Base-by-base conservation (phyloP, 2,888 invertebrate genomes). In the Mesochorus sp. region DNA sequence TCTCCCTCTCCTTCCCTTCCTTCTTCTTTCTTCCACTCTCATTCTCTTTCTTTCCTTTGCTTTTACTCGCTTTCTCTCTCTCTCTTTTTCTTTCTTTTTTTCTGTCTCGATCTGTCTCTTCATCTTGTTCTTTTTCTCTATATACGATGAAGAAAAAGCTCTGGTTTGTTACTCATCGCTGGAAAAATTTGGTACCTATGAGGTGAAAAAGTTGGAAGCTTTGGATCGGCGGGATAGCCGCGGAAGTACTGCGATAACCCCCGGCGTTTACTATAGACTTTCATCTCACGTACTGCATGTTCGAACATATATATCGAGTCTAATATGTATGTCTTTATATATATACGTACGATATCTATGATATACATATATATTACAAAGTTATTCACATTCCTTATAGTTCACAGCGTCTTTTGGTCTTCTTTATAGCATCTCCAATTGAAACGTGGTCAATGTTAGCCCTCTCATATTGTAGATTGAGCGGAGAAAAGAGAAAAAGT, bases 181-280 rank as follows among this genome's bases (percentile, higher is more conserved):
- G 57, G 28, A 19, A 76, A 71, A 71, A 66, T 66, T 70, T 49
- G n/a, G 57, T 62, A 17, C 49, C 28, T 59, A 17, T 26, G 71
- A 42, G 71, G 68, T 57, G n/a, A n/a, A 44, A 76, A 71, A 76
- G 59, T 76, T 71, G 28, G 24, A 66, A 42, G 21, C 21, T 26
- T 39, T 62, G 4, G 34, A 21, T 47, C 39, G 12, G 34, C 17
- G 44, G 24, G 44, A 70, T 51, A 51, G 51, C 34, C 31, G n/a
- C n/a, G 59, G 44, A 66, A 42, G 47, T 17, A 31, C 51, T 17
- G 14, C 10, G 21, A 34, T 26, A 39, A 44, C 34, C 28, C 24
- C 21, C 37, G 8, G 1, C n/a, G 10, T 19, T 59, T 12, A 28
- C 53, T 49, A 55, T 53, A 2, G 53, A 72, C 14, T 42, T 62